These are phyloP conservation scores for Mesorhabditis spiculigera DNA, from an alignment of 2,888 invertebrate genomes.

Conservation along the genomic window DNA sequence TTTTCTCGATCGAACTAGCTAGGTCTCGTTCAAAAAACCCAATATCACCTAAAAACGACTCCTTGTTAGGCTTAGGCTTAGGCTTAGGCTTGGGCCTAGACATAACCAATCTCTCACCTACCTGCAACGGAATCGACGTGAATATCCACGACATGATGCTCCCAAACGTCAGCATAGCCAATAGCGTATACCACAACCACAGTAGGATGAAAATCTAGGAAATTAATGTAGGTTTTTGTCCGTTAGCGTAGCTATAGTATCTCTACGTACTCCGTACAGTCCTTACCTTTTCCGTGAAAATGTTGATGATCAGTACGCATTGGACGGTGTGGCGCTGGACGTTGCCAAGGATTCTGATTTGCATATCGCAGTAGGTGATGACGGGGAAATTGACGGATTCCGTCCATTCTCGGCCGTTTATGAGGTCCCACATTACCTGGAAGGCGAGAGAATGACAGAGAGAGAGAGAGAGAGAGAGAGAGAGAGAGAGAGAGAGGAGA, in stretches of 20 bases:
- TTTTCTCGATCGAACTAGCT: too few species aligned
- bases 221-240: background rate
- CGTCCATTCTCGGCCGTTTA: constrained; percentile 43
- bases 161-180: constrained; percentile 38
- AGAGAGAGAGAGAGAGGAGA: background rate
- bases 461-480: background rate
- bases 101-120: constrained; percentile 32
- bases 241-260: background rate
- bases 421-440: constrained; percentile 1
- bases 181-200: constrained; percentile 56
- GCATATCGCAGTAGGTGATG: constrained; percentile 57
- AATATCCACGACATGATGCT: constrained; percentile 49
- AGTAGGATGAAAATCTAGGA: constrained; percentile 54
- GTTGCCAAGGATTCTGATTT: constrained; percentile 50
- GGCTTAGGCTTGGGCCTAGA: too few species aligned
- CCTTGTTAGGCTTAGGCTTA: too few species aligned
- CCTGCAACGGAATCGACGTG: constrained; percentile 46
- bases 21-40: too few species aligned
- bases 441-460: background rate
- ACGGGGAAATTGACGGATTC: constrained; percentile 57
- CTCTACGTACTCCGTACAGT: background rate
- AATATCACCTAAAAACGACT: too few species aligned
- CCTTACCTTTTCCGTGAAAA: constrained; percentile 56
- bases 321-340: constrained; percentile 58
- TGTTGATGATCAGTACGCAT: constrained; percentile 58